Evolutionary conservation across 2,113 vertebrate species (phyloP).

Genomic region (Columba livia): DNA sequence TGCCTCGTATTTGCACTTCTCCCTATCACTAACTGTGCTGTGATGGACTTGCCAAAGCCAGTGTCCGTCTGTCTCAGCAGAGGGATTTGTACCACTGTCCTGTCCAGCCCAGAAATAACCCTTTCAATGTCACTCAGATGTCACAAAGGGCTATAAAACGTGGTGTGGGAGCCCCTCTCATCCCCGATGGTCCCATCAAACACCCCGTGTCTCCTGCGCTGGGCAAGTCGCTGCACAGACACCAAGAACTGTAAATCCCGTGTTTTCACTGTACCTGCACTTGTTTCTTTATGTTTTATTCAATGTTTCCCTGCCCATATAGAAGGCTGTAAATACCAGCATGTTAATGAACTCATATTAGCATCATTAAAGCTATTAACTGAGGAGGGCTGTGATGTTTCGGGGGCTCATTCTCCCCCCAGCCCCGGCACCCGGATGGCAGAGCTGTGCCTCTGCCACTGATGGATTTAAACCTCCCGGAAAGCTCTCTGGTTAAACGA

Average conservation of each 20-base stretch:
- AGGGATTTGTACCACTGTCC: neutral
- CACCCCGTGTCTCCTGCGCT: neutral
- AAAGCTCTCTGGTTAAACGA: too few species aligned
- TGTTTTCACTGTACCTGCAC: neutral
- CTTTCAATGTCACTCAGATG: neutral
- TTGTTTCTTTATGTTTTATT: neutral
- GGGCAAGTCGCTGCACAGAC: neutral
- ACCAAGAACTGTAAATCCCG: neutral
- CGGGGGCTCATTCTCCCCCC: neutral
- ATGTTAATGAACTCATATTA: accelerated
- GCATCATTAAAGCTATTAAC: neutral
- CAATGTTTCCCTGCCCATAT: neutral
- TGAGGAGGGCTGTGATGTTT: neutral
- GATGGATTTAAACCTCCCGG: too few species aligned
- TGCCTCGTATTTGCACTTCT: neutral
- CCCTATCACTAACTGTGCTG: accelerated
- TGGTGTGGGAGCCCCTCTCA: neutral
- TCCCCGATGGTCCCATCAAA: too few species aligned
- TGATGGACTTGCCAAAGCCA: neutral
- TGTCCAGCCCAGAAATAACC: neutral
- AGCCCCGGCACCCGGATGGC: neutral
- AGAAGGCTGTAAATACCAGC: neutral
- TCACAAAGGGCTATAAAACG: neutral
- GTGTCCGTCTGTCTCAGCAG: neutral
- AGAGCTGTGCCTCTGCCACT: too few species aligned